Conservation (phyloP, 2,888 invertebrate genomes). For the Torymus auratus region DNA sequence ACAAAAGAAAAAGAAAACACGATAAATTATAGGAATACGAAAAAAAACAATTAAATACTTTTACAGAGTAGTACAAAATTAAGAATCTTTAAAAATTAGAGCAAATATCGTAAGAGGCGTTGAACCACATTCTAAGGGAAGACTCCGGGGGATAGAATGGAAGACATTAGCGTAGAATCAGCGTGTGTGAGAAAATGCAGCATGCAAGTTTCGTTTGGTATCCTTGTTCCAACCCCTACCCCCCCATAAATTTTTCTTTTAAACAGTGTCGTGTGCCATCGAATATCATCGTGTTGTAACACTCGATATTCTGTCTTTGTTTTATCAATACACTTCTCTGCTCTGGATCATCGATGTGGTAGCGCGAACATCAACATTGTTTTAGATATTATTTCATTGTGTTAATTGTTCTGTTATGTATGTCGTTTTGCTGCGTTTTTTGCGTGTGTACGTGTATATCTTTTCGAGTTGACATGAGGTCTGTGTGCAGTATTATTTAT, state of each 20-base stretch:
- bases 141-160: conserved; percentile 55
- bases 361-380: conserved; percentile 15
- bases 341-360: conserved; percentile 22
- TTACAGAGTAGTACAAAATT: conserved; percentile 50
- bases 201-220: conserved; percentile 60
- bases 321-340: conserved; percentile 16
- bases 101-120: conserved; percentile 33
- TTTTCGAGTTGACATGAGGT: conserved; percentile 45
- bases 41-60: conserved; percentile 37
- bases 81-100: conserved; percentile 46
- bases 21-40: conserved; percentile 34
- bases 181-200: conserved; percentile 62
- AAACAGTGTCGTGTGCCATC: conserved; percentile 31
- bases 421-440: conserved; percentile 25
- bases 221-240: conserved; percentile 17
- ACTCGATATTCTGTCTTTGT: conserved; percentile 28
- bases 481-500: conserved; percentile 33
- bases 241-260: conserved; percentile 38
- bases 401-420: conserved; percentile 29
- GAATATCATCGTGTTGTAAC: conserved; percentile 23
- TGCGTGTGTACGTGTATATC: conserved; percentile 51
- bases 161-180: conserved; percentile 62
- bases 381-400: conserved; percentile 29
- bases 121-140: conserved; percentile 42
- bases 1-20: conserved; percentile 28